Percentiles rank a stretch among this genome's conserved stretches.
Evolutionary conservation across 2,797 vertebrate species (phyloP).

Genomic region (Gymnocypris eckloni): DNA sequence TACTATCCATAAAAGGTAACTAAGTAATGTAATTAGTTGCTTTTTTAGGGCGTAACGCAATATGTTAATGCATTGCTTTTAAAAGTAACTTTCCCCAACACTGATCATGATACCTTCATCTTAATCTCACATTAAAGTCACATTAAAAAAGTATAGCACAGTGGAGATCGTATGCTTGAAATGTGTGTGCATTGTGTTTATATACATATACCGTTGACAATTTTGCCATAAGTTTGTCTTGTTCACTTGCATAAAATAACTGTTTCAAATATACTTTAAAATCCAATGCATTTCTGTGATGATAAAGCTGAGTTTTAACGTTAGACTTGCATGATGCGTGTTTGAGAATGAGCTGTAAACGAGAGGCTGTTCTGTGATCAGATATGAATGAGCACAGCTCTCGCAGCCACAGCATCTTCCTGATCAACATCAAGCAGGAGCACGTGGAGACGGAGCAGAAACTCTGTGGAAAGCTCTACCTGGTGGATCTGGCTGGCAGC

Average conservation of each 20-base stretch:
- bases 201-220: background rate
- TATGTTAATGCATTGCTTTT: no score
- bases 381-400: conserved; percentile 98
- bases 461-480: conserved; percentile 92
- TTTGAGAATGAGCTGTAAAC: background rate
- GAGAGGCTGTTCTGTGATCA: conserved; percentile 57
- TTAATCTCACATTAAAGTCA: background rate
- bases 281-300: no score
- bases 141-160: background rate
- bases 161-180: background rate
- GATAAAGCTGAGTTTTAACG: background rate
- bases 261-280: background rate
- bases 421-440: conserved; percentile 97
- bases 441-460: conserved; percentile 94
- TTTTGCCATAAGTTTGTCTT: no score
- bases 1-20: no score
- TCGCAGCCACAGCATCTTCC: conserved; percentile 95
- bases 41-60: no score
- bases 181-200: background rate
- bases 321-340: background rate
- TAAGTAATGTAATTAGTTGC: no score
- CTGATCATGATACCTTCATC: background rate
- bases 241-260: background rate
- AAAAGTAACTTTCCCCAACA: no score
- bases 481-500: conserved; percentile 93